Percentiles rank a stretch among this genome's conserved stretches.
phyloP scores from a whole-genome alignment of 2,888 invertebrate genomes.

The Gandaritis pyraliata region DNA sequence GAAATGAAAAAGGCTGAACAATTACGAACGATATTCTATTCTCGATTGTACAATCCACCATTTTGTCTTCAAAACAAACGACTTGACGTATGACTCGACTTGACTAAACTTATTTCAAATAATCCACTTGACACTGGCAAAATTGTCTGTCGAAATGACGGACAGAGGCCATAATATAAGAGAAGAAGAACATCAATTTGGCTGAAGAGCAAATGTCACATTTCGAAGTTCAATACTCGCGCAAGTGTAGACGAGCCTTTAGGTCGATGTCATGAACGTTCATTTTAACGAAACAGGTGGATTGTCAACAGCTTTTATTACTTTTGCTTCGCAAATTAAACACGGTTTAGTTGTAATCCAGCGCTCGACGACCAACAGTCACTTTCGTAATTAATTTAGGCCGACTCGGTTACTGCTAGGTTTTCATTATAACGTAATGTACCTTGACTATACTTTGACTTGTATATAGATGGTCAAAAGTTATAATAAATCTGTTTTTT shows the following conservation, averaged over 20 bases:
- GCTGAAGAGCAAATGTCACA: not conserved
- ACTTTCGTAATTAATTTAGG: constrained; percentile 34
- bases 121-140: too few relatives aligned
- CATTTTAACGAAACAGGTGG: constrained; percentile 32
- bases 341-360: constrained; percentile 33
- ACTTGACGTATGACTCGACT: too few relatives aligned
- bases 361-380: constrained; percentile 29
- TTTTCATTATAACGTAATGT: constrained; percentile 3
- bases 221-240: not conserved
- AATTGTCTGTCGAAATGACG: too few relatives aligned
- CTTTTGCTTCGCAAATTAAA: constrained; percentile 35
- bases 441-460: not conserved
- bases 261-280: constrained; percentile 22
- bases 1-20: too few relatives aligned
- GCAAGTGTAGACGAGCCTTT: constrained; percentile 8
- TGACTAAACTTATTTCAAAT: too few relatives aligned
- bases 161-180: too few relatives aligned
- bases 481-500: too few relatives aligned
- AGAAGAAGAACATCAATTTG: too few relatives aligned
- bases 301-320: constrained; percentile 40
- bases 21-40: too few relatives aligned
- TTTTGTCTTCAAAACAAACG: too few relatives aligned
- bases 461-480: too few relatives aligned
- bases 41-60: too few relatives aligned
- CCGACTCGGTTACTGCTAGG: not conserved